Base-by-base conservation (phyloP, 1,140 invertebrate genomes). In the Oreohelix idahoensis region DNA sequence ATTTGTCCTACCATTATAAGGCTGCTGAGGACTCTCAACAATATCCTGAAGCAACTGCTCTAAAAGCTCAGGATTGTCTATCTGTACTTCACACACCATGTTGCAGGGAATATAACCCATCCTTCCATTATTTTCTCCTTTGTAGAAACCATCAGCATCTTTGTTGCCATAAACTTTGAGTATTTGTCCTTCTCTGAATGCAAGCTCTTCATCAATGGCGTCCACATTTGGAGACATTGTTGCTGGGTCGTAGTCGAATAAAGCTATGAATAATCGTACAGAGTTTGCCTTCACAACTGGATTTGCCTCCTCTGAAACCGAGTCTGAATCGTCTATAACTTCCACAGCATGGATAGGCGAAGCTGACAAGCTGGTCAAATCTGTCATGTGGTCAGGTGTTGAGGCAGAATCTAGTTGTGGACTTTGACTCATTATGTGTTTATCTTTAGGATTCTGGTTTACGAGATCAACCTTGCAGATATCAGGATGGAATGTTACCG, bases 221-320 rank as follows among this genome's bases (percentile, higher is more conserved):
- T 99, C 97, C 35, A 98, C 97, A 94, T 99, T 99, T 0, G 98
- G 98, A 82, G 98, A 99, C 98, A 99, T 99, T 10, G 96, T 97
- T 10, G 95, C 95, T 15, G 98, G 98, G 93, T 99, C 97, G 91
- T 99, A 99, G 93, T 99, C 97, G 93, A 98, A 99, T 66, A 99
- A 93, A 1, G 98, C 98, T 38, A 98, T 95, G 93, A 99, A 99
- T 93, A 96, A 96, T 84, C 98, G 85, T 71, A 92, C 87, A 71
- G 86, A 71, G 85, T 89, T 88, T 86, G 92, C 89, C 84, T 89
- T 88, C 5, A 82, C 82, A 2, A 87, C 83, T 13, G 86, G 87
- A 86, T 90, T 90, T 29, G 90, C 88, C 84, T 91, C 91, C 45
- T 87, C 88, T 81, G 88, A 88, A 10, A 92, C 88, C 0, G 90